A percentile compares a stretch with the other conserved stretches of the same genome.
Evolutionary conservation across 2,888 invertebrate genomes (phyloP).

Genomic region (Drosophila phalerata): DNA sequence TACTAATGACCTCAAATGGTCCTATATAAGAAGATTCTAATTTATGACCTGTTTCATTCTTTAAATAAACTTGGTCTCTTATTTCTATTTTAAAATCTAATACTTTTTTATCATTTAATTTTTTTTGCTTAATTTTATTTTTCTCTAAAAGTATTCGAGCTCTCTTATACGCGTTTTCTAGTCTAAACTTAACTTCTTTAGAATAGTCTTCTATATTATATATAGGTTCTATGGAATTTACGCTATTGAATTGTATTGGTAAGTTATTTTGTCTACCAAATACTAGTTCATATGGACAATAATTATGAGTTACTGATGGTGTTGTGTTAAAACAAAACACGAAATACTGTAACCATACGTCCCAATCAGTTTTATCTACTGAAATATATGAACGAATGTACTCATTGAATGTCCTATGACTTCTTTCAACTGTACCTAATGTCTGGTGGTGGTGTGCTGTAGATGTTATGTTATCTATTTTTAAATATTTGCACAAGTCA

Average conservation of each 20-base stretch:
- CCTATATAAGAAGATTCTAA: conserved; percentile 7
- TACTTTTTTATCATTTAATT: too few species aligned
- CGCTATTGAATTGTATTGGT: conserved; percentile 16
- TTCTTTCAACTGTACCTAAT: neutral
- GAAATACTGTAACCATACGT: conserved; percentile 26
- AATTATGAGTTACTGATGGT: conserved; percentile 13
- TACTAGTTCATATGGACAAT: conserved; percentile 14
- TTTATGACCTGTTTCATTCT: conserved; percentile 14
- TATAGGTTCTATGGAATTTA: conserved; percentile 14
- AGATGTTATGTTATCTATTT: conserved; percentile 10
- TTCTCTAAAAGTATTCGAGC: too few species aligned
- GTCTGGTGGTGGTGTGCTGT: conserved; percentile 18
- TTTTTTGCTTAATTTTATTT: too few species aligned
- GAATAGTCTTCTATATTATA: conserved; percentile 2
- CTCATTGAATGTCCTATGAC: neutral
- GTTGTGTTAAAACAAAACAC: conserved; percentile 14
- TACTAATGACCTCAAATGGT: conserved; percentile 7
- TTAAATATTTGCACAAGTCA: conserved; percentile 14
- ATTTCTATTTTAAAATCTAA: neutral
- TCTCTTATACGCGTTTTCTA: too few species aligned
- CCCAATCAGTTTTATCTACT: conserved; percentile 25
- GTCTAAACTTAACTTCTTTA: too few species aligned
- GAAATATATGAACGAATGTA: conserved; percentile 22
- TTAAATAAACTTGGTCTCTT: conserved; percentile 1
- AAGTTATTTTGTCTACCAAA: neutral